A percentile compares a stretch with the other conserved stretches of the same genome.
Evolutionary conservation across 2,888 invertebrate genomes (phyloP).

Genomic region (Coenonympha arcania): DNA sequence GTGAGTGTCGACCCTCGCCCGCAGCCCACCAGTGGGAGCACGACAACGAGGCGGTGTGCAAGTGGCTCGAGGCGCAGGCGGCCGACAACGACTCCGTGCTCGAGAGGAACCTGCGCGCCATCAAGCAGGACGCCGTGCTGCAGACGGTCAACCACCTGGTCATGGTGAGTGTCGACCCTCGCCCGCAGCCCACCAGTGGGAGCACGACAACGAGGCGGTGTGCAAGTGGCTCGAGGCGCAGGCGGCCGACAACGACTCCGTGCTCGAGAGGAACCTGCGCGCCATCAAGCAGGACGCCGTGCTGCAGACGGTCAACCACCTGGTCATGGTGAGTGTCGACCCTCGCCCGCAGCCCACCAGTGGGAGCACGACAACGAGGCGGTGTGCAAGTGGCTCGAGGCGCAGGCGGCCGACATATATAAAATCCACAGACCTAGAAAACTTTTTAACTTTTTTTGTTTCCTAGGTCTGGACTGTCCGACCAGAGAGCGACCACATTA

Average conservation of each 20-base stretch:
- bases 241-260: constrained; percentile 75
- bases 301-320: constrained; percentile 83
- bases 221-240: constrained; percentile 84
- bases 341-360: no score
- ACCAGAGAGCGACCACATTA: no score
- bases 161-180: no score
- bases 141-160: constrained; percentile 84
- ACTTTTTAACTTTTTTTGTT: no score
- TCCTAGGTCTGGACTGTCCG: constrained; percentile 9
- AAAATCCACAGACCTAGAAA: no score
- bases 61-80: constrained; percentile 83
- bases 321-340: constrained; percentile 81
- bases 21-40: constrained; percentile 95
- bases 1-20: constrained; percentile 54
- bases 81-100: constrained; percentile 79
- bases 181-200: no score
- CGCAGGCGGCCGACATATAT: constrained; percentile 74
- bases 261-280: constrained; percentile 83
- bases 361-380: no score
- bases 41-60: constrained; percentile 78
- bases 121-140: constrained; percentile 87
- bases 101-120: constrained; percentile 84
- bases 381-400: constrained; percentile 85
- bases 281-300: constrained; percentile 89
- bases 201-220: no score